Base-by-base conservation (phyloP, 1,140 invertebrate genomes). In the Drosophila sp. region DNA sequence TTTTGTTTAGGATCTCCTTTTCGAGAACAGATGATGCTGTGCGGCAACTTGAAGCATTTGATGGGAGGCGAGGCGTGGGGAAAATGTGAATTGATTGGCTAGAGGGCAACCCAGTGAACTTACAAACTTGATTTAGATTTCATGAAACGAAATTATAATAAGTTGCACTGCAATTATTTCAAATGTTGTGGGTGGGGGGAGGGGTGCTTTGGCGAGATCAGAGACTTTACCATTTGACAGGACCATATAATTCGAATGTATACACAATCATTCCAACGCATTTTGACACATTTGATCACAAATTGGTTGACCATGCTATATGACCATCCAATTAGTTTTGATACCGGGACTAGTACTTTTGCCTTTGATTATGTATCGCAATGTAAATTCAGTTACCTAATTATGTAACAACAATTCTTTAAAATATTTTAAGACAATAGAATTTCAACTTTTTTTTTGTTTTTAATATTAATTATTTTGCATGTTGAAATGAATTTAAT, bases 21-120 rank as follows among this genome's bases (percentile, higher is more conserved):
- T 83, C 72, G 72, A 84, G 79, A 87, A 87, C 83, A 87, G 71
- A 87, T 86, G 84, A 77, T 87, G 84, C 68, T 66, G 29, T 17
- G 41, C 66, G 79, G 83, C 87, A 79, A 76, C 23, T 38, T 38
- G 35, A 38, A 11, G 35, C 35, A 1, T 2, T 38, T 38, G 11
- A 5, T n/a, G 35, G 25, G 23, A 1, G 23, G 30, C 38, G 11
- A 40, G 23, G 44, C 25, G 68, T 65, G 38, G 67, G 27, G 64
- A 1, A 33, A 35, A 23, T 35, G 8, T 17, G 55, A 33, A 32
- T 25, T 61, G 32, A 72, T 35, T 56, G 29, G 40, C 27, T 27
- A 25, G 56, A 32, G 32, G 8, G 4, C 47, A 76, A 73, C 74
- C 71, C 62, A 74, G 41, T 66, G 29, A 74, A 74, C 62, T 58